A percentile compares a stretch with the other conserved stretches of the same genome.
Conservation (phyloP, 2,797 vertebrate species). For the Brotula barbata region DNA sequence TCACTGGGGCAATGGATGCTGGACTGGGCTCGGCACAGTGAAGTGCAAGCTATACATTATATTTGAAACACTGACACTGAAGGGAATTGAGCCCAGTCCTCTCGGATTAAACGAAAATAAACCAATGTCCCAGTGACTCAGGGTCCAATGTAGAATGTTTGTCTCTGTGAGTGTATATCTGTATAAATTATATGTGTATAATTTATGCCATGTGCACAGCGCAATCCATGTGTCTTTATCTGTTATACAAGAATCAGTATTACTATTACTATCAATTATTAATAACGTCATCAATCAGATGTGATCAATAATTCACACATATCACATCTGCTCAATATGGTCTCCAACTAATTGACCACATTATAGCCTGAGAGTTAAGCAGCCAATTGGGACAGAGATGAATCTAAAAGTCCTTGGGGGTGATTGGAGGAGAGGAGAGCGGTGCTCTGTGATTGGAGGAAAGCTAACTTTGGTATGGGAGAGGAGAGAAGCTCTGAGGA, state of each 20-base stretch:
- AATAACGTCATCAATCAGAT: constrained; percentile 55
- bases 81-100: constrained; percentile 29
- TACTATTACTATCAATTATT: constrained; percentile 37
- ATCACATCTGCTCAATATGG: constrained; percentile 56
- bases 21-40: constrained; percentile 38
- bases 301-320: constrained; percentile 46
- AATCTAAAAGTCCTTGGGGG: constrained; percentile 64
- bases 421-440: constrained; percentile 74
- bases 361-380: constrained; percentile 26
- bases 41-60: background rate
- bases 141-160: constrained; percentile 58
- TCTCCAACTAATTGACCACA: constrained; percentile 25
- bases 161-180: constrained; percentile 68
- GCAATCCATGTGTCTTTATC: constrained; percentile 89
- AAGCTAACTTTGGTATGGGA: constrained; percentile 49
- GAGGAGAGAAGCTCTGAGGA: constrained; percentile 65
- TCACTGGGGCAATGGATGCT: constrained; percentile 52
- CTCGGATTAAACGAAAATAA: background rate
- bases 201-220: constrained; percentile 85
- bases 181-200: constrained; percentile 85
- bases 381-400: constrained; percentile 53
- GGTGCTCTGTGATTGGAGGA: constrained; percentile 61
- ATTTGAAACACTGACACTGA: background rate
- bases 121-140: constrained; percentile 56
- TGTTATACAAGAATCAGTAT: constrained; percentile 75